phyloP scores from a whole-genome alignment of 2,113 vertebrate species.

The Dendropsophus ebraccatus region DNA sequence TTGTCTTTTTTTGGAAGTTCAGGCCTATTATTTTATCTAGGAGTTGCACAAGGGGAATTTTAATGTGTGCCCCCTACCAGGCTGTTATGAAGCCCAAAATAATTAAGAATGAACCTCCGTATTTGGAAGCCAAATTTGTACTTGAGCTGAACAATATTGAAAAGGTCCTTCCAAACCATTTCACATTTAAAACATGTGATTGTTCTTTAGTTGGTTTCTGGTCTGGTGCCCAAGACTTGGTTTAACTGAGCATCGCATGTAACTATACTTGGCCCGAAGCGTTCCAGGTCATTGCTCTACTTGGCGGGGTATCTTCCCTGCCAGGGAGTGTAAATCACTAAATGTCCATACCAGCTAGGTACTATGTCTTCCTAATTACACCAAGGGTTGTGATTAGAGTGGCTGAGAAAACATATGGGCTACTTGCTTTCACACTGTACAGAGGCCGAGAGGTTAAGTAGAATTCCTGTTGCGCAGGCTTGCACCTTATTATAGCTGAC shows the following conservation, averaged over 20 bases:
- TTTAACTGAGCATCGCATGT: slow-evolving; percentile 11
- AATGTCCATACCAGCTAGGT: not conserved
- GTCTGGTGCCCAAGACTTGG: slow-evolving; percentile 35
- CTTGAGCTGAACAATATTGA: slow-evolving; percentile 10
- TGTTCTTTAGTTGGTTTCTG: slow-evolving; percentile 4
- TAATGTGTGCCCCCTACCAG: not conserved
- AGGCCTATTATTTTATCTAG: not conserved
- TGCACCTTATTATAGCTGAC: not conserved
- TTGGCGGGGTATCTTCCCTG: not conserved
- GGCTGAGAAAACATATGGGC: not conserved
- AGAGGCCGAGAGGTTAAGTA: not conserved
- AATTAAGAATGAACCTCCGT: slow-evolving; percentile 23
- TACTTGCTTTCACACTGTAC: not conserved
- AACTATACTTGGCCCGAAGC: not conserved
- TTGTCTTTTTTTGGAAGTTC: not conserved
- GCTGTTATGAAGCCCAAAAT: not conserved
- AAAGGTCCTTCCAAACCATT: slow-evolving; percentile 31
- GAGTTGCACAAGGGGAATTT: not conserved
- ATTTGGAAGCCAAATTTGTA: not conserved
- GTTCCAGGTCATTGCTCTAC: slow-evolving; percentile 43
- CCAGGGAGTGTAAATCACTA: not conserved
- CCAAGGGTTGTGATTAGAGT: not conserved
- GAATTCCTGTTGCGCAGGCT: slow-evolving; percentile 9
- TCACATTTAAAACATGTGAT: slow-evolving; percentile 49
- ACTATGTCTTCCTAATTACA: slow-evolving; percentile 13